A percentile compares a stretch with the other conserved stretches of the same genome.
These are phyloP conservation scores for Larimichthys polyactis DNA, from an alignment of 2,113 vertebrate genomes.

Conservation along the genomic window DNA sequence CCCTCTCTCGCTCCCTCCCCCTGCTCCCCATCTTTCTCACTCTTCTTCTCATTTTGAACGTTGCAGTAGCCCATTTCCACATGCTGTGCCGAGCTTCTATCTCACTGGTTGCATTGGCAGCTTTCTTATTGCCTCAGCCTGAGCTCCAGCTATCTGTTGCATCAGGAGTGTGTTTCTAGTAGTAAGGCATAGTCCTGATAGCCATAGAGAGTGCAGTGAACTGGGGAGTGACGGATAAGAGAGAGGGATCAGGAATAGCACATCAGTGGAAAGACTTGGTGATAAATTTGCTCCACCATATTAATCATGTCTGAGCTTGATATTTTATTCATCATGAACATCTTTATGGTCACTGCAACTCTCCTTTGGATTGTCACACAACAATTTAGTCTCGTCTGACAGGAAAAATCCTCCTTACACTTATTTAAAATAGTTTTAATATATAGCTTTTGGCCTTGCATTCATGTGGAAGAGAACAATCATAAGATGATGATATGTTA, in stretches of 20 bases:
- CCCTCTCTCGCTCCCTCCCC: background rate
- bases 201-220: constrained; percentile 6
- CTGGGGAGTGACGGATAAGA: constrained; percentile 15
- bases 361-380: background rate
- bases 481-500: background rate
- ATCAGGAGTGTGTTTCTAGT: constrained; percentile 54
- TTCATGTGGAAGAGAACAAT: background rate
- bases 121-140: constrained; percentile 56
- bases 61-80: constrained; percentile 18
- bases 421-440: background rate
- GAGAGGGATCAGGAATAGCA: constrained; percentile 22
- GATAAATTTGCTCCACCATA: background rate
- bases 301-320: constrained; percentile 2
- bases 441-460: background rate
- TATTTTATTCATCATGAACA: constrained; percentile 17
- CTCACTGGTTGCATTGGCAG: constrained; percentile 24
- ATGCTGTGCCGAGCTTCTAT: constrained; percentile 9
- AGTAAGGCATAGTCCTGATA: constrained; percentile 38
- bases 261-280: constrained; percentile 15
- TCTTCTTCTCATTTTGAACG: constrained; percentile 23
- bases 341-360: background rate
- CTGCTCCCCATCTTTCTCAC: constrained; percentile 24
- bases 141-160: constrained; percentile 54
- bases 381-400: background rate
- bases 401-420: background rate